Evolutionary conservation across 2,113 vertebrate species (phyloP), one percentile per base, ranked within the genome.

Genomic region (Phrynocephalus versicolor): DNA sequence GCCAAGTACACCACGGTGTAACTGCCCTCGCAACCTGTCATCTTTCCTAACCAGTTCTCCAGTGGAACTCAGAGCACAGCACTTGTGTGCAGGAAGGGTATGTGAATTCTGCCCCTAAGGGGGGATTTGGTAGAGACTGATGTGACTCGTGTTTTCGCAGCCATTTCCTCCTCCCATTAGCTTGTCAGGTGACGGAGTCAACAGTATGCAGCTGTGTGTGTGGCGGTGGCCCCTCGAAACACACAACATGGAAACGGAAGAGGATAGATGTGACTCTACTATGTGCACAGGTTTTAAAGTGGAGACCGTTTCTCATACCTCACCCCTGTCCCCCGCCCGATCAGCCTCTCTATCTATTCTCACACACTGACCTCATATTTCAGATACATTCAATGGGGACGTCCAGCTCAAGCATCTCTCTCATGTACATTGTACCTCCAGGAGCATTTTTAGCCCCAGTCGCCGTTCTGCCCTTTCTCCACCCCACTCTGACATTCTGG

Each of bases 381-480:
- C 37, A 79, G 30, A 79, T 79, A 30, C 73, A 84, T 57, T 81
- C 30, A 23, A 72, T 87, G 81, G 55, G 4, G 10, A 84, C 88
- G 19, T 64, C 39, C 37, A 73, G 77, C 76, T 72, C 30, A 89
- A 75, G 77, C 75, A 73, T 86, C 81, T 90, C 82, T 55, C 74
- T 82, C 62, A 0, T 30, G 85, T 83, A 75, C 15, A 16, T 21
- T 58, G 70, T 35, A 67, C 88, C 81, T 2, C 1, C 12, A 81
- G 71, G 85, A 35, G 41, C 75, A 69, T 83, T 82, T 88, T 83
- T 89, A 1, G 0, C 16, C 83, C 64, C 57, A 86, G 73, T 84
- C 91, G 71, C 86, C 92, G 78, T 89, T 90, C 88, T 91, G 89
- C 81, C 78, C 77, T 81, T 89, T 83, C 79, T 85, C 86, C 83